phyloP scores from a whole-genome alignment of 37 sponge, comb jelly and placozoan genomes.

The Chondrilla cf. caribensis region DNA sequence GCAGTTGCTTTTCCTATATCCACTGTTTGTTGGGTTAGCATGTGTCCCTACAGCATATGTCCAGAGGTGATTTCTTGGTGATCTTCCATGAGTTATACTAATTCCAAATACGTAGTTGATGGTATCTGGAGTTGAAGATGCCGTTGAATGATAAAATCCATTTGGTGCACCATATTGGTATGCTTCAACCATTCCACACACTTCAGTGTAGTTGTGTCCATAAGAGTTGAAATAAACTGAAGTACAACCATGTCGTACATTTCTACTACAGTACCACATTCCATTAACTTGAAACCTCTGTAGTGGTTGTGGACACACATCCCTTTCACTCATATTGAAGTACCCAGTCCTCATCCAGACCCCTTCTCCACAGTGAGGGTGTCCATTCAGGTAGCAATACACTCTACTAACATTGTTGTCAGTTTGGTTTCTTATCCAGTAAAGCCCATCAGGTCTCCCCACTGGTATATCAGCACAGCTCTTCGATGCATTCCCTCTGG shows the following conservation, averaged over 20 bases:
- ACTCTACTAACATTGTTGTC: neutral
- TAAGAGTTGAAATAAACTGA: conserved; percentile 9
- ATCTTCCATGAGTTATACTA: neutral
- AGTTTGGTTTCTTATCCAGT: neutral
- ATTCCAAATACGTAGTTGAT: conserved; percentile 5
- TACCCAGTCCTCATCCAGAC: conserved; percentile 24
- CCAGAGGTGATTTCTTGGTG: conserved; percentile 5
- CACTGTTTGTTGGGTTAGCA: neutral
- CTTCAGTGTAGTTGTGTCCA: neutral
- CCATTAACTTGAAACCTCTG: conserved; percentile 1
- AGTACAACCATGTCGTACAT: neutral
- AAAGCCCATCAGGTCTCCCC: neutral
- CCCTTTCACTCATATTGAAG: neutral
- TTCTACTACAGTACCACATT: neutral
- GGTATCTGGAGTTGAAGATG: neutral
- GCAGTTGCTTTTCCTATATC: neutral
- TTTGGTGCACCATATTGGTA: neutral
- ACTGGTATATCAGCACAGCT: conserved; percentile 17
- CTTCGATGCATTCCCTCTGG: neutral
- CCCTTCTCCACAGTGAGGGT: conserved; percentile 23
- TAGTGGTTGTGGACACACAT: conserved; percentile 2
- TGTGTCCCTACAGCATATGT: conserved; percentile 7
- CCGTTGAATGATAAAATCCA: neutral
- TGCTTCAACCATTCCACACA: conserved; percentile 20
- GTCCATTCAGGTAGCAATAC: conserved; percentile 17